Evolutionary conservation across 2,888 invertebrate genomes (phyloP), one percentile per base, ranked within the genome.

Genomic region (Therioaphis trifolii): DNA sequence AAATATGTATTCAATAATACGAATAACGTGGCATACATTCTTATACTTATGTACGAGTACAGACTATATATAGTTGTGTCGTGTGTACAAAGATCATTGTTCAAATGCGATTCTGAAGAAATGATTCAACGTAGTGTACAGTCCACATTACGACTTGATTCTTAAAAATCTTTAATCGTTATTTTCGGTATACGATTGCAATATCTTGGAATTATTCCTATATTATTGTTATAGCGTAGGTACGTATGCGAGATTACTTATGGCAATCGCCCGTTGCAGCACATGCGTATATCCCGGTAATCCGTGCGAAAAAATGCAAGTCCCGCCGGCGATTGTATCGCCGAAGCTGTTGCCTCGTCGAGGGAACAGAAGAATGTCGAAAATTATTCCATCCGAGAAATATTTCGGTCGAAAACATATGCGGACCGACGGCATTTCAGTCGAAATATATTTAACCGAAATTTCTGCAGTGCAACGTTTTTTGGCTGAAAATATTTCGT

Each of bases 61-160:
- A 11, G 27, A n/a, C 7, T 52, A n/a, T n/a, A n/a, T n/a, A n/a
- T n/a, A n/a, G n/a, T n/a, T n/a, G n/a, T n/a, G n/a, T n/a, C n/a
- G n/a, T n/a, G n/a, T n/a, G n/a, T n/a, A n/a, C n/a, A n/a, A n/a
- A 27, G 43, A 61, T 63, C 63, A 77, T 77, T 77, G 63, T 77
- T 63, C 9, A 63, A 29, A 63, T 7, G 46, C 5, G 46, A 63
- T 77, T 77, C 76, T 29, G 49, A 77, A 21, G 76, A 77, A 77
- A 77, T 9, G 61, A 63, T 63, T 21, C 14, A 21, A 24, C 55
- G 35, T 29, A 24, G 9, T 9, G 14, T 24, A 35, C 4, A 24
- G 15, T 74, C 40, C 58, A 58, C 40, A 61, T 76, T 27, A 61
- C 58, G 43, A 63, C n/a, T 9, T 4, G 29, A 49, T 77, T 49